Conservation (phyloP, 1,140 invertebrate species). For the Mycetomoellerius zeteki region DNA sequence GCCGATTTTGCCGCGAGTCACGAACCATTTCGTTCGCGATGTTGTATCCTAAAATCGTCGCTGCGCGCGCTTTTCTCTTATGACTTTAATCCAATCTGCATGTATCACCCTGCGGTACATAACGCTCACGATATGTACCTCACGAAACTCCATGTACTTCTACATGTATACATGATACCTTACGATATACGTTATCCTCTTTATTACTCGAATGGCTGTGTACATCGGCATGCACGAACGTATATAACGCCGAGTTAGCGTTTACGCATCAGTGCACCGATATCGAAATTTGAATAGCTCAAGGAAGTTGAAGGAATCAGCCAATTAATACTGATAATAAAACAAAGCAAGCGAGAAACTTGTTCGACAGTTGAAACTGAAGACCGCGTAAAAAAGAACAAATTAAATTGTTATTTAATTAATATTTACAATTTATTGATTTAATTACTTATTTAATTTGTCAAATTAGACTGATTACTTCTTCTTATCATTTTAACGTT, state of each 20-base stretch:
- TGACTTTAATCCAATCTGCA: constrained; percentile 60
- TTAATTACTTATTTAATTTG: too few relatives aligned
- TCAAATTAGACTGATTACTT: not conserved
- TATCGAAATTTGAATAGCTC: not conserved
- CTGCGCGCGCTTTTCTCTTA: constrained; percentile 41
- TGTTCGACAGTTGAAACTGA: not conserved
- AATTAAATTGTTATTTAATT: too few relatives aligned
- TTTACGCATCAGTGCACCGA: constrained; percentile 35
- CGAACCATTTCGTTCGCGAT: not conserved
- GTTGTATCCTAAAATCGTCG: constrained; percentile 15
- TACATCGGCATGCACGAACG: constrained; percentile 18
- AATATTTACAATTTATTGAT: too few relatives aligned
- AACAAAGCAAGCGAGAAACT: not conserved
- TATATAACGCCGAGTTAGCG: constrained; percentile 20
- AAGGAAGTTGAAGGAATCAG: constrained; percentile 15
- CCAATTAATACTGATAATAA: not conserved
- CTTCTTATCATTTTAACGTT: constrained; percentile 4
- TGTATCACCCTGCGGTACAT: constrained; percentile 36
- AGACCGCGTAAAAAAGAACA: not conserved
- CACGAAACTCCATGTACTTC: constrained; percentile 26
- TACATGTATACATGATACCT: constrained; percentile 20
- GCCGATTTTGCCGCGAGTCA: not conserved
- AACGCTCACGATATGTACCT: constrained; percentile 2
- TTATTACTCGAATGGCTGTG: constrained; percentile 31
- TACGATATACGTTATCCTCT: constrained; percentile 32